phyloP scores from a whole-genome alignment of 2,113 vertebrate genomes.

The Pelmatolapia mariae region DNA sequence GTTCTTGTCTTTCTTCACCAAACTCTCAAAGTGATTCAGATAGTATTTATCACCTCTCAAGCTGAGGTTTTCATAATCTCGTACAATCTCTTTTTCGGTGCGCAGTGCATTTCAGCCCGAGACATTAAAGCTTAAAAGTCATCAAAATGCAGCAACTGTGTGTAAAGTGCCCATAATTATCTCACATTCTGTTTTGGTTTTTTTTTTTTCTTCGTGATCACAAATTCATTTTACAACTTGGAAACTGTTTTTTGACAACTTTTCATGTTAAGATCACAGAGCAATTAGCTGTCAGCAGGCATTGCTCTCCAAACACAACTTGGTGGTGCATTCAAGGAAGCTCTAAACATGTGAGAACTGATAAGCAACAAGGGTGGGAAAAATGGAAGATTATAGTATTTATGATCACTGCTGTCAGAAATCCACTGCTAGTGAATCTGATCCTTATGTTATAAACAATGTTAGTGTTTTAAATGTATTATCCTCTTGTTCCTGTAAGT shows the following conservation, averaged over 20 bases:
- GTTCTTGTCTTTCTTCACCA: background rate
- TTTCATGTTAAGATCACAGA: constrained; percentile 26
- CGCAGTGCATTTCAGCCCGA: background rate
- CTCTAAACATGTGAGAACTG: background rate
- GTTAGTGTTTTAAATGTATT: background rate
- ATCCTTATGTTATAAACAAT: background rate
- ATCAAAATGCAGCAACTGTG: background rate
- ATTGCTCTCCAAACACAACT: background rate
- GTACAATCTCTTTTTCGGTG: background rate
- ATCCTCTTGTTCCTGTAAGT: background rate
- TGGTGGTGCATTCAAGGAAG: background rate
- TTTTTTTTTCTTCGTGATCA: background rate
- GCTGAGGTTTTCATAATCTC: background rate
- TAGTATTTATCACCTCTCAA: background rate
- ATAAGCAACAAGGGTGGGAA: background rate
- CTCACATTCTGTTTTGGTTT: rapidly evolving
- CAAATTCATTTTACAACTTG: background rate
- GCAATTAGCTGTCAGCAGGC: constrained; percentile 16
- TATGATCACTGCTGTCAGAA: background rate
- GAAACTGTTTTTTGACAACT: constrained; percentile 11
- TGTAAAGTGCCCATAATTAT: background rate
- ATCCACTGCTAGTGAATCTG: background rate
- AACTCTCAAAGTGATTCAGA: background rate
- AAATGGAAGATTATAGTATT: background rate
- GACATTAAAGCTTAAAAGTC: background rate